Evolutionary conservation across 2,888 invertebrate species (phyloP).

Genomic region (Volucella bombylans): DNA sequence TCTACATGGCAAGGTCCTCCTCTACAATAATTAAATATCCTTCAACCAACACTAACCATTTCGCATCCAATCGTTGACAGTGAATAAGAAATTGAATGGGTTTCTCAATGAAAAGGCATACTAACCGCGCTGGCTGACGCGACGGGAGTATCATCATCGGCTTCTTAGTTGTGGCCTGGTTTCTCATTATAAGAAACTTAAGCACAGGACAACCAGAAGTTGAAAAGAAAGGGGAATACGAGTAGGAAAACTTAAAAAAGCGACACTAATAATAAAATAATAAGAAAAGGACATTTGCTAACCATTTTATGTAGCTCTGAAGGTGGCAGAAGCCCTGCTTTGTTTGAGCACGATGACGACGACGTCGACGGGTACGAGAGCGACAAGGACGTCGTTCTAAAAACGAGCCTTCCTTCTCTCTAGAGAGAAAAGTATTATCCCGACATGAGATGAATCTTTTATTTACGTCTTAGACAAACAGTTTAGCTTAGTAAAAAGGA

Average conservation of each 20-base stretch:
- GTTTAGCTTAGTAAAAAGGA: conserved; percentile 71
- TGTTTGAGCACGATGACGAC: conserved; percentile 6
- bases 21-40: conserved; percentile 68
- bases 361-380: too few relatives aligned
- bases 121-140: background rate
- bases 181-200: conserved; percentile 19
- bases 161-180: conserved; percentile 18
- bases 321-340: conserved; percentile 5
- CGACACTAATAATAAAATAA: conserved; percentile 73
- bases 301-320: conserved; percentile 48
- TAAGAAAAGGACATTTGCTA: conserved; percentile 72
- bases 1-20: conserved; percentile 56
- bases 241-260: conserved; percentile 63
- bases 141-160: conserved; percentile 19
- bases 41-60: conserved; percentile 48
- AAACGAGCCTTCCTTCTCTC: background rate
- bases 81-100: conserved; percentile 72
- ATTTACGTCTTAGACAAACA: conserved; percentile 66
- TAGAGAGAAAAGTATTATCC: conserved; percentile 29
- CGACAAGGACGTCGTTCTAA: too few relatives aligned
- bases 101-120: conserved; percentile 63
- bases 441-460: conserved; percentile 61
- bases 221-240: background rate
- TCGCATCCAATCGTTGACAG: conserved; percentile 51
- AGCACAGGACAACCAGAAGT: conserved; percentile 22